Base-by-base conservation (phyloP, 2,888 invertebrate genomes). In the Brenthis ino region DNA sequence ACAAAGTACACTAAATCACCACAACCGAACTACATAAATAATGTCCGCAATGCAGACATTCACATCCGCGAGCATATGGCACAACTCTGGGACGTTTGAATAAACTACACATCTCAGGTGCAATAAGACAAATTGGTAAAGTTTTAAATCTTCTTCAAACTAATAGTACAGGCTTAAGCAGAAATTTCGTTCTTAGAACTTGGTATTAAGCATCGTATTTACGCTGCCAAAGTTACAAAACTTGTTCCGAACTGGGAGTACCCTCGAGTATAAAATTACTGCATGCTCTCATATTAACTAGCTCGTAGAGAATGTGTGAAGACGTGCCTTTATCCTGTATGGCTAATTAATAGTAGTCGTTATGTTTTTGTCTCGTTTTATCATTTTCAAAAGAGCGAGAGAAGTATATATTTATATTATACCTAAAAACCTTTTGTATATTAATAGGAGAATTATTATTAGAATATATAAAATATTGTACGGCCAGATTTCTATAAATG, bases 51-150 rank as follows among this genome's bases (percentile, higher is more conserved):
- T 60, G 65, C 65, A 57, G 51, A 53, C 54, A 63, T 8, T 24
- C 13, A 51, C 24, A 14, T 60, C 33, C 8, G 6, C 6, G 16
- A 54, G n/a, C 51, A 53, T 47, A 58, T 33, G 37, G 53, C 13
- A 61, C 33, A 64, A 51, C 50, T 24, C 20, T 37, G 28, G 43
- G 47, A 54, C 48, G 43, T 48, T 50, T 16, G 37, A 70, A 70
- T 57, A 57, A 72, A 55, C 57, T 50, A 64, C 63, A 64, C 53
- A 67, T 51, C 43, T n/a, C 67, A 72, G 68, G 72, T 72, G 70
- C 57, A 68, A 65, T 67, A 65, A 72, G 70, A 72, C 63, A 66
- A 72, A 72, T 72, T 65, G 67, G 64, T n/a, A 69, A 72, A 72
- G 63, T 72, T 70, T 70, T 70, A 72, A 63, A 70, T 70, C 72